Evolutionary conservation across 2,797 vertebrate species (phyloP).

Genomic region (Silurus aristotelis): DNA sequence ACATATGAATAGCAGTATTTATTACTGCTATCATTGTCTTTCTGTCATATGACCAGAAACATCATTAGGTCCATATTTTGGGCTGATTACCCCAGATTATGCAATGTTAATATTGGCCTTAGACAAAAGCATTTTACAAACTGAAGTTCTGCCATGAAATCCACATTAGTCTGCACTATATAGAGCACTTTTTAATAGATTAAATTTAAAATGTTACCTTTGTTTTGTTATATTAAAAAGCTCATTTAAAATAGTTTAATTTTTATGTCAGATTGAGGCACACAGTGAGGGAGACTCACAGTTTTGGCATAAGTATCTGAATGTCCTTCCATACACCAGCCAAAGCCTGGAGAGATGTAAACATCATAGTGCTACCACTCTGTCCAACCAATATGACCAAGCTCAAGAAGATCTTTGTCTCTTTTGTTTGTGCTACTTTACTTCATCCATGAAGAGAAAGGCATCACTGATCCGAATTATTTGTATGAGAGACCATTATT

Average conservation of each 20-base stretch:
- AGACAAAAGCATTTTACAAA: constrained; percentile 3
- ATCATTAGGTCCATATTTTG: not conserved
- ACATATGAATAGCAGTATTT: not conserved
- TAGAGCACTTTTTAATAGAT: not conserved
- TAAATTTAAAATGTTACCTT: not conserved
- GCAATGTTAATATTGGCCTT: not conserved
- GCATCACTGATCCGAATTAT: not conserved
- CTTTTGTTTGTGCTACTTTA: constrained; percentile 1
- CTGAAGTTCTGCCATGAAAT: not conserved
- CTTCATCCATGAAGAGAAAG: not conserved
- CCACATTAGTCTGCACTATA: not conserved
- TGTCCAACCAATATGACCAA: not conserved
- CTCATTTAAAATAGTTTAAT: not conserved
- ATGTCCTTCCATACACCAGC: constrained; percentile 6
- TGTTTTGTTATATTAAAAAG: not conserved
- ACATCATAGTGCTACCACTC: not conserved
- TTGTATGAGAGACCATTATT: not conserved
- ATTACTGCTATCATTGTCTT: not conserved
- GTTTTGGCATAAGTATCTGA: not conserved
- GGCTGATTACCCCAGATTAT: constrained; percentile 3
- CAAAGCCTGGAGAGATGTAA: not conserved
- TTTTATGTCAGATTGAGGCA: not conserved
- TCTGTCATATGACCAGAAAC: not conserved
- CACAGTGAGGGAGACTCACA: not conserved
- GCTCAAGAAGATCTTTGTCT: constrained; percentile 2